Evolutionary conservation across 2,797 vertebrate species (phyloP), one percentile per base, ranked within the genome.

Genomic region (Hephaestus fuliginosus): DNA sequence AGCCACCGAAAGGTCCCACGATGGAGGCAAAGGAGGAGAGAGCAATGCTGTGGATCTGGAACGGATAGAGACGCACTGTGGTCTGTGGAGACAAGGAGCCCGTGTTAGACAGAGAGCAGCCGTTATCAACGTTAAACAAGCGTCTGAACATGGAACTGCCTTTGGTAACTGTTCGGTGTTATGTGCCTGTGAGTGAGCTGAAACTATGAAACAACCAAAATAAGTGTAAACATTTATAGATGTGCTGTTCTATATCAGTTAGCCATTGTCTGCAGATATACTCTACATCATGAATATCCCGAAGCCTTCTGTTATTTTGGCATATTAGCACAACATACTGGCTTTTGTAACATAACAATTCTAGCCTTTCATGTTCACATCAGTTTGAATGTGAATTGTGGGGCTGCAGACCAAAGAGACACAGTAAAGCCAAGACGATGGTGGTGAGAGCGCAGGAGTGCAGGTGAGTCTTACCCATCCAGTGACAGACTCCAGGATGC

Each of bases 31-130:
- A 99, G 5, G 95, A 94, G 25, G 98, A 99, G 2, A 99, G 97
- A 0, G 98, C 97, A 0, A 99, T 97, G 94, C 98, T 99, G 96
- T 99, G 98, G 91, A 99, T 98, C 92, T 99, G 98, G 97, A 99
- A 99, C 0, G 98, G 98, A 80, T 97, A 99, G 88, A 99, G 96
- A 88, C 95, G 93, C 72, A 99, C 95, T 0, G 96, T 98, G 88
- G 95, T 96, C 98, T 99, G 93, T 79, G 65, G 82, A 79, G 51
- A 87, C 33, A 55, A 62, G 63, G 25, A 20, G 48, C 5, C 60
- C 2, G 20, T 0, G 57, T 76, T 36, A 55, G 18, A 56, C 58
- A 63, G 22, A 30, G 11, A 41, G 15, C 22, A 22, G 43, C 52
- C 13, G 20, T 10, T 17, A n/a, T 39, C n/a, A 70, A 30, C 39